Evolutionary conservation across 2,888 invertebrate genomes (phyloP).

Genomic region (Eumerus sabulonum): DNA sequence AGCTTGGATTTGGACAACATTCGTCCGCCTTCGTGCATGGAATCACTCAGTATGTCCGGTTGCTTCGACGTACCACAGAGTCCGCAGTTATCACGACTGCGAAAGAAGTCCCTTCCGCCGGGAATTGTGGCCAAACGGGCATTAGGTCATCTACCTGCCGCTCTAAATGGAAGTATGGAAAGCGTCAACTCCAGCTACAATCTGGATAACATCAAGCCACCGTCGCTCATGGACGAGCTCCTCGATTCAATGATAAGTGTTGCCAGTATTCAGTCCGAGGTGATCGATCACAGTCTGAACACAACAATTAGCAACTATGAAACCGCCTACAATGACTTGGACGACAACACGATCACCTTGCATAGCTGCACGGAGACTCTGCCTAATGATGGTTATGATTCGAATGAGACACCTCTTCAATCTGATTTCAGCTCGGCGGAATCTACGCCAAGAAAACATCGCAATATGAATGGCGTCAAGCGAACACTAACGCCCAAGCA

Average conservation of each 20-base stretch:
- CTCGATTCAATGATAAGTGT: constrained; percentile 91
- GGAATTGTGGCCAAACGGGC: constrained; percentile 87
- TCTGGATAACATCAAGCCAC: constrained; percentile 90
- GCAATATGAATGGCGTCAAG: constrained; percentile 73
- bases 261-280: constrained; percentile 89
- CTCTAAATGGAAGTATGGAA: constrained; percentile 83
- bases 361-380: constrained; percentile 80
- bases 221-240: constrained; percentile 88
- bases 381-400: constrained; percentile 72
- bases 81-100: constrained; percentile 77
- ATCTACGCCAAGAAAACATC: constrained; percentile 85
- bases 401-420: constrained; percentile 83
- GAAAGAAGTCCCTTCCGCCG: constrained; percentile 86
- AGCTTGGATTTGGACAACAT: constrained; percentile 87
- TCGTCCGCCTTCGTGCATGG: constrained; percentile 88
- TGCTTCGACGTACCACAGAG: constrained; percentile 79
- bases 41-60: constrained; percentile 82
- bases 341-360: constrained; percentile 81
- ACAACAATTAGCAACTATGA: constrained; percentile 78
- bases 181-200: constrained; percentile 82
- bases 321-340: constrained; percentile 77
- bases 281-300: constrained; percentile 81
- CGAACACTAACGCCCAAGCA: constrained; percentile 86
- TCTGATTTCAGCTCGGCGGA: constrained; percentile 87
- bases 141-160: constrained; percentile 79